Conservation (phyloP, 2,888 invertebrate genomes). For the Diachrysia chrysitis region DNA sequence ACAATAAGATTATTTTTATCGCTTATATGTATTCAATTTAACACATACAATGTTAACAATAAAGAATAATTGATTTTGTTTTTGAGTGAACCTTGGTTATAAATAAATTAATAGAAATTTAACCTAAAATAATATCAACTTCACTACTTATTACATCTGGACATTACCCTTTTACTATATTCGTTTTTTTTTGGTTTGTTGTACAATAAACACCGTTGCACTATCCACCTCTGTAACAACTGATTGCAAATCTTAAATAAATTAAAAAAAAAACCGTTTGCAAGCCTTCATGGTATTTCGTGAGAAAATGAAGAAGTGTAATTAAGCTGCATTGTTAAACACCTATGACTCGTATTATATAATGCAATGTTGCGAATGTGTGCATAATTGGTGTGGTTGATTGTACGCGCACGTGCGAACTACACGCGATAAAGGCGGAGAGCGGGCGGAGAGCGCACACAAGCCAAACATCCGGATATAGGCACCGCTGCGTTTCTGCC, state of each 20-base stretch:
- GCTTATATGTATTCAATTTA: slow-evolving; percentile 31
- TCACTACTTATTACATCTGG: neutral
- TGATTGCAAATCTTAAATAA: neutral
- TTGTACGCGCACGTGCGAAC: slow-evolving; percentile 53
- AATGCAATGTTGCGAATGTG: slow-evolving; percentile 48
- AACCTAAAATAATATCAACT: neutral
- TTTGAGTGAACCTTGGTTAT: slow-evolving; percentile 7
- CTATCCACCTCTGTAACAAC: neutral
- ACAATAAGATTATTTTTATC: slow-evolving; percentile 60
- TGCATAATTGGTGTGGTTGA: slow-evolving; percentile 47
- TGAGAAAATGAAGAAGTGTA: slow-evolving; percentile 28
- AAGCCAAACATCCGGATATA: slow-evolving; percentile 55
- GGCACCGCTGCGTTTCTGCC: slow-evolving; percentile 20
- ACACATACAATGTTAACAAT: slow-evolving; percentile 30
- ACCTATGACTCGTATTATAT: slow-evolving; percentile 50
- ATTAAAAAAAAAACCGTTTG: neutral
- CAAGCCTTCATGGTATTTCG: slow-evolving; percentile 27
- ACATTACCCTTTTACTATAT: neutral
- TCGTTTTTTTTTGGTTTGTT: neutral
- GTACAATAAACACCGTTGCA: neutral
- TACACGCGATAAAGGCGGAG: slow-evolving; percentile 50
- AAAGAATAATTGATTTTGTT: slow-evolving; percentile 35
- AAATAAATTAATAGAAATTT: neutral
- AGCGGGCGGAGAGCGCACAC: slow-evolving; percentile 23
- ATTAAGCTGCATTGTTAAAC: slow-evolving; percentile 43